Evolutionary conservation across 2,888 invertebrate species (phyloP), one percentile per base, ranked within the genome.

Genomic region (Harpalus rufipes): DNA sequence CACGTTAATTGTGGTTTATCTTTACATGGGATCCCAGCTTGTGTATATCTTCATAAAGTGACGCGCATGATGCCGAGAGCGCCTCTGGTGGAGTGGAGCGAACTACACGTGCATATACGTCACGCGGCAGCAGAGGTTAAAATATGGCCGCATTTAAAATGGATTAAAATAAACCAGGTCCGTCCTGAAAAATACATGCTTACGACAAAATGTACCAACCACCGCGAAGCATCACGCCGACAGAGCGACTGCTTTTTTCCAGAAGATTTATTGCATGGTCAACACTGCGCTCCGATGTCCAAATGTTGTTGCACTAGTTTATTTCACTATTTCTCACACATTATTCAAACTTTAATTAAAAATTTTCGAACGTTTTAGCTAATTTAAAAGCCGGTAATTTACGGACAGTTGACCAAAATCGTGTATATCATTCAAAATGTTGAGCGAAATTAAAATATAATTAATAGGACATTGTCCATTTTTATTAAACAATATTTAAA

Each of bases 1-100:
- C 89, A 88, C 88, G 90, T 90, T 91, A 91, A 91, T 91, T 91
- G 91, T 91, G 90, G 90, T 91, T 91, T 91, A 91, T 91, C 91
- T 91, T 90, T 89, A 41, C 81, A 68, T 88, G 88, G 89, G 89
- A 89, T 89, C 89, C 89, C 89, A 88, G 83, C 81, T 68, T 39
- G 88, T 89, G 90, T 91, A 90, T 89, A 91, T 91, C 91, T 91
- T 90, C 90, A 90, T 90, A 90, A 88, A 89, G 89, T 88, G 85
- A 85, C 83, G 79, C 76, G 81, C 78, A 85, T 83, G 59, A 68
- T 72, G 58, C 58, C 74, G 51, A 58, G 59, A n/a, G 68, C 81
- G 44, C 65, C 56, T 59, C 61, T 56, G 18, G 18, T 56, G 56
- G 85, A 32, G 79, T 72, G 21, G 78, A 58, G 65, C 82, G 63